phyloP scores from a whole-genome alignment of 2,113 vertebrate genomes.

The Stomatorhinus ivindoensis region DNA sequence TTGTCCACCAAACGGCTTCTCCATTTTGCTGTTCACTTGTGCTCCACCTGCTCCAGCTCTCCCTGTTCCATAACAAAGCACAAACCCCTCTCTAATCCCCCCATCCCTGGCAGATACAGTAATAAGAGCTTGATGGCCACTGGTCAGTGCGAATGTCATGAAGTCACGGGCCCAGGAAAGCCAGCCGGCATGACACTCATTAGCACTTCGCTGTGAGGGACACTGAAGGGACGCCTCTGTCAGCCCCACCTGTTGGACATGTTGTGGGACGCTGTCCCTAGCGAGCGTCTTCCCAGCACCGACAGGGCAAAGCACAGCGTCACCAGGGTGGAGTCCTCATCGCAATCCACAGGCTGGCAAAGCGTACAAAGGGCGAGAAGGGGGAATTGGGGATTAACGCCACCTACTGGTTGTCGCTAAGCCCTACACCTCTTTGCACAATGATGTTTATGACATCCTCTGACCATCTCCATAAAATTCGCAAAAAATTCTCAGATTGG shows the following conservation, averaged over 20 bases:
- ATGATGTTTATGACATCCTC: not conserved
- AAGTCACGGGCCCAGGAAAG: not conserved
- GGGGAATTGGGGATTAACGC: not conserved
- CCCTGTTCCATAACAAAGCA: not conserved
- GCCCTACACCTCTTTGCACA: not conserved
- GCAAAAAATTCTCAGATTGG: not conserved
- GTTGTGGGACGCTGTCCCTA: slow-evolving; percentile 86
- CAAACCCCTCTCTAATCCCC: not conserved
- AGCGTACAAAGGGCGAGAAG: not conserved
- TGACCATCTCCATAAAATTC: not conserved
- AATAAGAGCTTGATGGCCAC: not conserved
- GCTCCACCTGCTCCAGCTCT: not conserved
- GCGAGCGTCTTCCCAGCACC: slow-evolving; percentile 81
- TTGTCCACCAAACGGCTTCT: not conserved
- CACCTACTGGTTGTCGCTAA: not conserved
- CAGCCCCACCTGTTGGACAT: slow-evolving; percentile 84
- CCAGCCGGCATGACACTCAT: not conserved
- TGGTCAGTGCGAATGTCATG: not conserved
- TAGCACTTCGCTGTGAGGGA: not conserved
- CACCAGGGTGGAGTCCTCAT: slow-evolving; percentile 87
- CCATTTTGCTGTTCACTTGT: not conserved
- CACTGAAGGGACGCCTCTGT: not conserved
- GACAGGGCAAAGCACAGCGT: slow-evolving; percentile 89
- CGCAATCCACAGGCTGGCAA: slow-evolving; percentile 72
- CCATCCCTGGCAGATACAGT: not conserved